Percentiles rank a stretch among this genome's conserved stretches.
Evolutionary conservation across 2,888 invertebrate genomes (phyloP).

Genomic region (Spialia ferax): DNA sequence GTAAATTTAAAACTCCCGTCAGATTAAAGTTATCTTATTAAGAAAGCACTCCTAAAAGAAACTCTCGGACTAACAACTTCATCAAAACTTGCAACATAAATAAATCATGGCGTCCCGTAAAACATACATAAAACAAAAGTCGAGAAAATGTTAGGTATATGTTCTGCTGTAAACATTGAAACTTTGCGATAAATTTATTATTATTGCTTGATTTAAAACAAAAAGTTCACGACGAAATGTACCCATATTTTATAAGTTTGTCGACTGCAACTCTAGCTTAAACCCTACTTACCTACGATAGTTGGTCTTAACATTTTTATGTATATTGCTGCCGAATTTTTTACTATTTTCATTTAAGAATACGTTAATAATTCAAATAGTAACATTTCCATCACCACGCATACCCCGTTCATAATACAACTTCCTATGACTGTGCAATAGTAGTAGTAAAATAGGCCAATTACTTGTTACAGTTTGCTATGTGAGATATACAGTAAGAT

Average conservation of each 20-base stretch:
- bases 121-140: slow-evolving; percentile 36
- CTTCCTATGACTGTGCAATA: too few relatives aligned
- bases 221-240: neutral
- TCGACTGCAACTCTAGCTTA: too few relatives aligned
- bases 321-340: too few relatives aligned
- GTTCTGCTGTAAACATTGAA: neutral
- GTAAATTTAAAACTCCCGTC: slow-evolving; percentile 27
- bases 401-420: too few relatives aligned
- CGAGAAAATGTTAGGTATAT: slow-evolving; percentile 5
- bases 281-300: too few relatives aligned
- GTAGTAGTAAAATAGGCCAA: too few relatives aligned
- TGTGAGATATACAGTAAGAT: too few relatives aligned
- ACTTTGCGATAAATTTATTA: neutral
- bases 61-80: slow-evolving; percentile 25
- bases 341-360: too few relatives aligned
- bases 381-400: too few relatives aligned
- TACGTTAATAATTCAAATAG: too few relatives aligned
- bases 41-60: slow-evolving; percentile 24
- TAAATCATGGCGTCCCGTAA: slow-evolving; percentile 30
- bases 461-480: too few relatives aligned
- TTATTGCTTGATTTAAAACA: neutral
- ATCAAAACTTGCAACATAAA: slow-evolving; percentile 37
- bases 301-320: too few relatives aligned
- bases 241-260: neutral
- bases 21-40: slow-evolving; percentile 33